Evolutionary conservation across 2,888 invertebrate species (phyloP).

Genomic region (Parnassius apollo): DNA sequence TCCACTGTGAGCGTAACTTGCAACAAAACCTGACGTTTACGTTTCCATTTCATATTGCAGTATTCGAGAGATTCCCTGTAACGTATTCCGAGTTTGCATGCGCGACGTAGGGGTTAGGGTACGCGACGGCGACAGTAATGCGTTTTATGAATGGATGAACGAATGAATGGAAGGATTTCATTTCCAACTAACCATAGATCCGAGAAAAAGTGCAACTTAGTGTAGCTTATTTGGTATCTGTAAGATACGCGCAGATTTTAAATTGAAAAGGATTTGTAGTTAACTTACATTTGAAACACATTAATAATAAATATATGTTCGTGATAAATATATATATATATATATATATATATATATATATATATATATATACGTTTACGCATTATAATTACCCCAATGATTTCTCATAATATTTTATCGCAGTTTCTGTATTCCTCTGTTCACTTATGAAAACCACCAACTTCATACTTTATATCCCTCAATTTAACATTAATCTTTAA

Average conservation of each 20-base stretch:
- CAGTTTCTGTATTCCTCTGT: too few species aligned
- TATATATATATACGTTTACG: too few species aligned
- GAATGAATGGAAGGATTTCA: slow-evolving; percentile 70
- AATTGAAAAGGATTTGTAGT: too few species aligned
- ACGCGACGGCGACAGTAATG: slow-evolving; percentile 58
- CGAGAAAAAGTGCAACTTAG: slow-evolving; percentile 52
- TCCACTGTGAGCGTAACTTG: slow-evolving; percentile 59
- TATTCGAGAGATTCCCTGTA: slow-evolving; percentile 54
- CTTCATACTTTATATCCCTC: too few species aligned
- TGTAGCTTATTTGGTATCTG: slow-evolving; percentile 29
- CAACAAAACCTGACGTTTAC: slow-evolving; percentile 66
- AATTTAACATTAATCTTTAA: too few species aligned
- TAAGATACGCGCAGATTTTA: neutral
- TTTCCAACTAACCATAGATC: slow-evolving; percentile 65
- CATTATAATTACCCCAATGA: too few species aligned
- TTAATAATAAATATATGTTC: too few species aligned
- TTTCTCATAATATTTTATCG: too few species aligned
- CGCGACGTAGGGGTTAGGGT: slow-evolving; percentile 54
- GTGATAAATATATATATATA: too few species aligned
- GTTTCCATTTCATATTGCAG: slow-evolving; percentile 62
- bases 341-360: too few species aligned
- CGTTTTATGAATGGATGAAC: slow-evolving; percentile 74
- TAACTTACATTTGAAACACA: neutral
- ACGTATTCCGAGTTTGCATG: slow-evolving; percentile 61
- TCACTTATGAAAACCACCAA: too few species aligned